Base-by-base conservation (phyloP, 1,140 invertebrate species). In the Drosophila rufa region DNA sequence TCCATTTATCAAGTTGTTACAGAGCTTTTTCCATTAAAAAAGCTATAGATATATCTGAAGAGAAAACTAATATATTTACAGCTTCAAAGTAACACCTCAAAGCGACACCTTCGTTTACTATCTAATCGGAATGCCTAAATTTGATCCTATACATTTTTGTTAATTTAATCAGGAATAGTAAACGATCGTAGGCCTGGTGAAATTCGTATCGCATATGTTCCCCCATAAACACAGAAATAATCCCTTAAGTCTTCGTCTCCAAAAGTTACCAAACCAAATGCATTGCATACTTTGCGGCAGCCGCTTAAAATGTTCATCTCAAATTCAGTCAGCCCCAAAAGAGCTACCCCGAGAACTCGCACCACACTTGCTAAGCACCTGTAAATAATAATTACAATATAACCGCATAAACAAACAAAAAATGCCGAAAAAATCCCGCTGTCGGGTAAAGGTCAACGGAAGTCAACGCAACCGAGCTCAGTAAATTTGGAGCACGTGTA, bases 401-500 rank as follows among this genome's bases (percentile, higher is more conserved):
- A 71, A 65, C 66, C 57, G 25, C 50, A 64, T 71, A 71, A 73
- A 73, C 27, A 61, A 55, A 55, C 9, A 7, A 22, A 53, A 55
- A 61, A 59, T 45, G 58, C 36, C 42, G 9, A 46, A 71, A 71
- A 71, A 56, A 55, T 51, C 25, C 38, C 15, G 27, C 40, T 30
- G 51, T 45, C 25, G 45, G 55, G 60, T 43, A 62, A 67, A 80
- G 80, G 71, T 86, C 76, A 79, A 30, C 65, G 75, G 46, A 79
- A 46, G 75, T 59, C 75, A 75, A 38, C 59, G 70, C 53, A 58
- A 33, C 40, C 25, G 27, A 46, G 66, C 59, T 79, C 56, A 65
- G 55, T 80, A 51, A 55, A 82, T 79, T 81, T 82, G 55, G 30
- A 79, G 83, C 83, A 86, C 83, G 80, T 87, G 83, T 83, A 87